Base-by-base conservation (phyloP, 2,797 vertebrate genomes). In the Benthosema pterotum region DNA sequence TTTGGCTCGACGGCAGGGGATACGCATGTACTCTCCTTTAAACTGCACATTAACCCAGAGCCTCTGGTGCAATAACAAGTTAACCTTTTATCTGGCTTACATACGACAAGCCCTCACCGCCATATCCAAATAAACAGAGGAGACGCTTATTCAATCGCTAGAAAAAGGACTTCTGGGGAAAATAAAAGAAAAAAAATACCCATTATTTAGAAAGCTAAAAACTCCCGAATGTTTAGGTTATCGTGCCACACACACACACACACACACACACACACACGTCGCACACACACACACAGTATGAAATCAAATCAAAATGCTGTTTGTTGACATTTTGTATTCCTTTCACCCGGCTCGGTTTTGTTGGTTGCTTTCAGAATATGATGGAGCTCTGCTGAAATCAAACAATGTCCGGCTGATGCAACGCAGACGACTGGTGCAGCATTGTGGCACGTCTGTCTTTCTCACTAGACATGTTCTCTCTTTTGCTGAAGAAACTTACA, bases 1-100 rank as follows among this genome's bases (percentile, higher is more conserved):
- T 90, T 91, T 89, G 79, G 80, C 80, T 85, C n/a, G n/a, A n/a
- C n/a, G n/a, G 65, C 77, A 79, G 16, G 79, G 86, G 85, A 88
- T 83, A 89, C 46, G 84, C 84, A 86, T 83, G 78, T 85, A 71
- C 75, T 89, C 60, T n/a, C n/a, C n/a, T 75, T 83, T 87, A 63
- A 91, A 89, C 87, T 89, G 80, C 85, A 89, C 89, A 89, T 90
- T 92, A 87, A 83, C 85, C 75, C n/a, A n/a, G n/a, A 86, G 83
- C 87, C 89, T 89, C 88, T 11, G 67, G 67, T 71, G 88, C 85
- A 91, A 92, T 88, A 90, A 92, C 91, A 92, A 89, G 86, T 74
- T 77, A 87, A 88, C 87, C 86, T 91, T 92, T 90, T 88, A 91
- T 92, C 88, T 88, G 85, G 77, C 80, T 87, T n/a, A n/a, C n/a